Evolutionary conservation across 2,888 invertebrate genomes (phyloP), one percentile per base, ranked within the genome.

Genomic region (Drosophila putrida): DNA sequence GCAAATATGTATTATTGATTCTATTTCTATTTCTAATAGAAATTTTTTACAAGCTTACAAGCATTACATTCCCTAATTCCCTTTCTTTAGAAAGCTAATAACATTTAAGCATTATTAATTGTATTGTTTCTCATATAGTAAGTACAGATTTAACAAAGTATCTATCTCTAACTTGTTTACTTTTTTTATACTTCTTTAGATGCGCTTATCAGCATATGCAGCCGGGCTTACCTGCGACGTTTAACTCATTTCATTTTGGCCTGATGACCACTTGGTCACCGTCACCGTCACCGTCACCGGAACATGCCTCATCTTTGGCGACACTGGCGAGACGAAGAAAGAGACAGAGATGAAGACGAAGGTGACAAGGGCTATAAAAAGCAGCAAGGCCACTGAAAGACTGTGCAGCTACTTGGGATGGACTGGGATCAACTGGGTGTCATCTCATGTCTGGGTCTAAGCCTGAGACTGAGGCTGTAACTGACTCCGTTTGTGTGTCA

Each of bases 281-380:
- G 73, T 63, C 54, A 62, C 63, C 60, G 68, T 28, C 36, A 54
- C 54, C 53, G 73, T 63, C 54, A 62, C 63, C 60, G 74, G 63
- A 60, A 75, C 80, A 78, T 88, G 89, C 85, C 82, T 89, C 86
- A 86, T 84, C 82, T 82, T 78, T 85, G 82, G 82, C 89, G 80
- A 85, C 87, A 74, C 67, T 65, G 76, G 67, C 78, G 67, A 73
- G 74, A 70, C 78, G 64, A 25, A 53, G 60, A 46, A 49, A 51
- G 39, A 25, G 35, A 50, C 46, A 44, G 27, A 43, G 43, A 25
- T 11, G 39, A 10, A 20, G 49, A 50, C 51, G 39, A 62, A 50
- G 41, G 33, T 62, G 64, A 44, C 46, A 51, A 71, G 59, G 69
- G 64, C 79, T 61, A 79, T 82, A 78, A 80, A 70, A 70, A 50